Percentiles rank a stretch among this genome's conserved stretches.
phyloP scores from a whole-genome alignment of 1,140 invertebrate species.

The Epicauta chinensis region DNA sequence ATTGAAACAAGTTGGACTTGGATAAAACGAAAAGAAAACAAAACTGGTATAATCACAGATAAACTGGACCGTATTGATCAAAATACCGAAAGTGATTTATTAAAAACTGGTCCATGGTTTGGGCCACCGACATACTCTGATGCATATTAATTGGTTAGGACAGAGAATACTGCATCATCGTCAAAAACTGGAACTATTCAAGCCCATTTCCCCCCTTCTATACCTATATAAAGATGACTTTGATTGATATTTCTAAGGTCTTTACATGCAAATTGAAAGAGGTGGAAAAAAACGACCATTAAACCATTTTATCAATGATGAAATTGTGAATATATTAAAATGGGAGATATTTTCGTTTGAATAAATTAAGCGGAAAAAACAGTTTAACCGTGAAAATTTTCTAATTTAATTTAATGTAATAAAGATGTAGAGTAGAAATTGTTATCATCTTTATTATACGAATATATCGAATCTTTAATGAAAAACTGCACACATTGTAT shows the following conservation, averaged over 20 bases:
- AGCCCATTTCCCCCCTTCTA: background rate
- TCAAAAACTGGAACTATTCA: background rate
- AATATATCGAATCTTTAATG: no score
- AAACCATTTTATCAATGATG: no score
- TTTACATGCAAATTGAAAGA: background rate
- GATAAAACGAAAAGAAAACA: no score
- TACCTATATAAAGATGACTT: slow-evolving; percentile 6
- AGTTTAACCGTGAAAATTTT: no score
- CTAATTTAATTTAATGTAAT: no score
- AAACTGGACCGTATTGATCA: slow-evolving; percentile 12
- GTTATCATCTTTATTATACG: no score
- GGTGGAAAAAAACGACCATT: background rate
- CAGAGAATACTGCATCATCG: slow-evolving; percentile 13
- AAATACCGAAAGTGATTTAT: slow-evolving; percentile 14
- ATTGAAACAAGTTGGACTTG: no score
- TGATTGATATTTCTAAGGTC: slow-evolving; percentile 8
- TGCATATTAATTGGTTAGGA: slow-evolving; percentile 16
- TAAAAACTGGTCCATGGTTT: slow-evolving; percentile 13
- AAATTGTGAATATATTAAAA: no score
- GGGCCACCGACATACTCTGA: slow-evolving; percentile 3
- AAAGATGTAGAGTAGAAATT: no score
- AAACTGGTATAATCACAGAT: slow-evolving; percentile 13
- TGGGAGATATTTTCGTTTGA: no score
- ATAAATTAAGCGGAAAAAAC: no score
- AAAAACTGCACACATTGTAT: no score